Evolutionary conservation across 2,888 invertebrate species (phyloP), one percentile per base, ranked within the genome.

Genomic region (Cephonodes hylas): DNA sequence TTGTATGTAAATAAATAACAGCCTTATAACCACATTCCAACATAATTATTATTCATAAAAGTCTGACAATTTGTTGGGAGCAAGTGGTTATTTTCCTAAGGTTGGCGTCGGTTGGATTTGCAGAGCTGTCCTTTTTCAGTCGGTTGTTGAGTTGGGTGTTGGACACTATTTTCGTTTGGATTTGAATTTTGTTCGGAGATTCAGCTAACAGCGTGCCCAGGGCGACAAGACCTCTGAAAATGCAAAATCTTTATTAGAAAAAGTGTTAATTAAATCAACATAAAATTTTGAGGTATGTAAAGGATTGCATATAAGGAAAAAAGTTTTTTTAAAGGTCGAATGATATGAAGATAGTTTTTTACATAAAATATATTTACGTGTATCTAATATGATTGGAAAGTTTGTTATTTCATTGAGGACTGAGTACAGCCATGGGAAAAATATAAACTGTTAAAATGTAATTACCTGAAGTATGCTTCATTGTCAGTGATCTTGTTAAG

Each of bases 201-300:
- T 88, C 93, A 15, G 85, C 90, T 67, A 95, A 77, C 15, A 97
- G 80, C 0, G 97, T 97, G 56, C 97, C 97, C 31, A 97, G 85
- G 0, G 95, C 95, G 18, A 97, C 96, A 18, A 97, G 93, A 23
- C 94, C 89, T 78, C 97, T 94, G 86, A 95, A 73, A 79, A 64
- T 61, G 70, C 61, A 59, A 62, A 61, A 60, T n/a, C 38, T 45
- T 23, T 10, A n/a, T 20, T 22, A 23, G 6, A 23, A 44, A 62
- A 66, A 34, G 8, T 13, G n/a, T 58, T 23, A 13, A 8, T 3
- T 6, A n/a, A 48, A 15, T 10, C 3, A 5, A 44, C 25, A 23
- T 22, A 4, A n/a, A 27, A 6, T 42, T 44, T n/a, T 44, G 1
- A 20, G 7, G 44, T 7, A 13, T 7, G 2, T n/a, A 1, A n/a